Percentiles rank a stretch among this genome's conserved stretches.
These are phyloP conservation scores for Pleuronectes platessa DNA, from an alignment of 2,113 vertebrate genomes.

Conservation along the genomic window DNA sequence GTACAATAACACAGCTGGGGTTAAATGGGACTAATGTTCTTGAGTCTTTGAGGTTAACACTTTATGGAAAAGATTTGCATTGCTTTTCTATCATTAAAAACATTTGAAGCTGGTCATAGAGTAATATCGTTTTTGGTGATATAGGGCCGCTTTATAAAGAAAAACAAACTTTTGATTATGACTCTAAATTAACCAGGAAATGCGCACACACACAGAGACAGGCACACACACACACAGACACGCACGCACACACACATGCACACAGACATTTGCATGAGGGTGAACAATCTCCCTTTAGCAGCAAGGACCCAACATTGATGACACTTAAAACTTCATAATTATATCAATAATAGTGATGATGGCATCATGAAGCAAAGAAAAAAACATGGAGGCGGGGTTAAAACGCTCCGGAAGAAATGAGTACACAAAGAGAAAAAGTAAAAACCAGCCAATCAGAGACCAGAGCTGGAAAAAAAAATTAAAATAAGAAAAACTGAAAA, in stretches of 20 bases:
- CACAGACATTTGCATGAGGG: slow-evolving; percentile 22
- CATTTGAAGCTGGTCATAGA: too few relatives aligned
- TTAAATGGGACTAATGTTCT: too few relatives aligned
- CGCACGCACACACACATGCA: too few relatives aligned
- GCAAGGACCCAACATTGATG: slow-evolving; percentile 42
- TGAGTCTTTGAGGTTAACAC: too few relatives aligned
- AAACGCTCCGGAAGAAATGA: slow-evolving; percentile 45
- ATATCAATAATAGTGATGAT: slow-evolving; percentile 33
- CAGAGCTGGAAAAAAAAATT: slow-evolving; percentile 11
- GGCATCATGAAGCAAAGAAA: slow-evolving; percentile 49
- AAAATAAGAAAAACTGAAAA: background rate
- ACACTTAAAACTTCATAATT: slow-evolving; percentile 27
- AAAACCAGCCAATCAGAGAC: slow-evolving; percentile 60
- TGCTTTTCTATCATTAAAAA: too few relatives aligned
- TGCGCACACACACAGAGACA: slow-evolving; percentile 13
- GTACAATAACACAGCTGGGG: too few relatives aligned
- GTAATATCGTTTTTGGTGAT: too few relatives aligned
- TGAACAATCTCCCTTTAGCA: slow-evolving; percentile 55
- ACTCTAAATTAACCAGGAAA: slow-evolving; percentile 41
- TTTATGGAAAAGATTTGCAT: too few relatives aligned
- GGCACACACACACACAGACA: too few relatives aligned
- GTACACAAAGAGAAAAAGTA: slow-evolving; percentile 24
- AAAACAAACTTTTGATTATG: slow-evolving; percentile 53
- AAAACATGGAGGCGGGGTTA: slow-evolving; percentile 47
- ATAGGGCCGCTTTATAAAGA: slow-evolving; percentile 26